Percentiles rank a stretch among this genome's conserved stretches.
Evolutionary conservation across 2,888 invertebrate genomes (phyloP).

Genomic region (Tachystola acroxantha): DNA sequence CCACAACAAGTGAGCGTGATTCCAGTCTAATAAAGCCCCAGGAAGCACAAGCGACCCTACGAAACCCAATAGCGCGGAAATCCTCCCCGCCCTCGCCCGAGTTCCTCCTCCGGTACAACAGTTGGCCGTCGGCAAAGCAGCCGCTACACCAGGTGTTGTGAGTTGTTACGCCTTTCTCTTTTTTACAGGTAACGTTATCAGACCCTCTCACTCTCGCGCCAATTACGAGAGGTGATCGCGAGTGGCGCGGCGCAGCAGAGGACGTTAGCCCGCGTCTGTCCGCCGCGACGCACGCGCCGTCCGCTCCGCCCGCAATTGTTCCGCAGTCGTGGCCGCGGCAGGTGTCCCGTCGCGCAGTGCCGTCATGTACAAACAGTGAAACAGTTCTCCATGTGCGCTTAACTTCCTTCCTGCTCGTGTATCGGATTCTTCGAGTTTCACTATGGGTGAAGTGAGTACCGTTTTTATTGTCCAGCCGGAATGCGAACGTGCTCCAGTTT

Average conservation of each 20-base stretch:
- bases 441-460: slow-evolving; percentile 67
- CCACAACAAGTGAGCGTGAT: no score
- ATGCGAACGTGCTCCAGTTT: slow-evolving; percentile 54
- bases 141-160: slow-evolving; percentile 49
- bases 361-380: slow-evolving; percentile 64
- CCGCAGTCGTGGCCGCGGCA: slow-evolving; percentile 33
- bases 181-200: slow-evolving; percentile 39
- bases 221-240: slow-evolving; percentile 39
- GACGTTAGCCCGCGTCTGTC: slow-evolving; percentile 66
- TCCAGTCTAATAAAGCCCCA: no score
- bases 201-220: slow-evolving; percentile 52
- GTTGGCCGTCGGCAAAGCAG: slow-evolving; percentile 42
- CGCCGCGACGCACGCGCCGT: slow-evolving; percentile 39
- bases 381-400: slow-evolving; percentile 40
- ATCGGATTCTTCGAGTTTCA: slow-evolving; percentile 39
- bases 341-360: slow-evolving; percentile 23
- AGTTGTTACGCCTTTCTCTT: slow-evolving; percentile 45
- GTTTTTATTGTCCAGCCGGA: slow-evolving; percentile 27
- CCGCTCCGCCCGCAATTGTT: slow-evolving; percentile 23
- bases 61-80: slow-evolving; percentile 5
- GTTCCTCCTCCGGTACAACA: slow-evolving; percentile 30
- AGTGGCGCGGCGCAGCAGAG: slow-evolving; percentile 35
- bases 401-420: slow-evolving; percentile 35
- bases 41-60: no score
- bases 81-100: slow-evolving; percentile 2